Base-by-base conservation (phyloP, 2,113 vertebrate species). In the Cinclus cinclus region DNA sequence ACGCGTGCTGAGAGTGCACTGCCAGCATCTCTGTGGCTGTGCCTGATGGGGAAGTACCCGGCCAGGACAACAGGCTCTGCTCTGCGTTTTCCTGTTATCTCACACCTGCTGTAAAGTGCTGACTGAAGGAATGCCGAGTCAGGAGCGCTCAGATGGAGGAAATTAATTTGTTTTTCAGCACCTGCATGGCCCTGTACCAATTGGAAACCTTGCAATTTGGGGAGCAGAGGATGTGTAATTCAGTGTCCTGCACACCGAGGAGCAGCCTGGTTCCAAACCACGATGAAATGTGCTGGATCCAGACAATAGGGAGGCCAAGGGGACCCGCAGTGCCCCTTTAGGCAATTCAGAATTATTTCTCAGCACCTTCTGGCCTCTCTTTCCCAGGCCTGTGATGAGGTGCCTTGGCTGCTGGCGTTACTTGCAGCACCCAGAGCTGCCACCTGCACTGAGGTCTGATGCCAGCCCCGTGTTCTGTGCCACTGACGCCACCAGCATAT, bases 111-210 rank as follows among this genome's bases (percentile, higher is more conserved):
- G 35, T 31, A 78, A 91, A 94, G 65, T 15, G 35, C 78, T 96
- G 94, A 82, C 90, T 88, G 70, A 42, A 74, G 56, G 74, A 92
- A 70, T 42, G 78, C 95, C 90, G 90, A 62, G 53, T 91, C 90
- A 91, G 84, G 62, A 90, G 28, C 2, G 10, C 68, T 88, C 87
- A 69, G 71, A 81, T 81, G 46, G 63, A 96, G 39, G 49, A 67
- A 78, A 75, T 14, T 2, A 23, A 58, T 73, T 74, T 65, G 20
- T 1, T 69, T 89, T 85, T 65, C n/a, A 70, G 68, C 47, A 53
- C 19, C 2, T 23, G 71, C 8, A 2, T 23, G 39, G n/a, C 59
- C 23, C 25, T 47, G 22, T 75, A 67, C 74, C 9, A 2, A 11
- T 14, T 59, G 15, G 3, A 78, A 90, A 24, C 0, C 0, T 22